Evolutionary conservation across 2,113 vertebrate species (phyloP).

Genomic region (Melanerpes aurifrons): DNA sequence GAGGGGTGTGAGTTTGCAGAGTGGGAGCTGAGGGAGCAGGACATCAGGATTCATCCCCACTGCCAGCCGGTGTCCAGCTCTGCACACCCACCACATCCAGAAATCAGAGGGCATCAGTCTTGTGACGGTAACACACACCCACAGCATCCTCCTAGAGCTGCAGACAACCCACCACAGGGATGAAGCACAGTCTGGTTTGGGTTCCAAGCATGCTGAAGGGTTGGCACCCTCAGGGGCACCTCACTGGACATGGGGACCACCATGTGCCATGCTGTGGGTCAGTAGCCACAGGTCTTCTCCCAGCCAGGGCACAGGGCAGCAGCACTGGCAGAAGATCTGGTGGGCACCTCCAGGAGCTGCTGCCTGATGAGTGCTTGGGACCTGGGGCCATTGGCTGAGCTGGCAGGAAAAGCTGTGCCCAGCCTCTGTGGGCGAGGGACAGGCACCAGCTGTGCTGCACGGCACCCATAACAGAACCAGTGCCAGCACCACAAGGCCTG

Average conservation of each 20-base stretch:
- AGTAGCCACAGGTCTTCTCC: rapidly evolving
- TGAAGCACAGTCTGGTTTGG: not conserved
- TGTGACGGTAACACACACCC: not conserved
- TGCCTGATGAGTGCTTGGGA: not conserved
- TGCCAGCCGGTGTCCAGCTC: too few relatives aligned
- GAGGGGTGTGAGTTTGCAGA: not conserved
- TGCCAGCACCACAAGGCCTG: rapidly evolving
- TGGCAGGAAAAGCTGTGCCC: conserved; percentile 48
- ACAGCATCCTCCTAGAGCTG: not conserved
- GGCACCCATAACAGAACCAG: conserved; percentile 37
- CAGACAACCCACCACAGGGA: not conserved
- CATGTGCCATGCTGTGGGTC: not conserved
- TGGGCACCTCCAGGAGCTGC: not conserved
- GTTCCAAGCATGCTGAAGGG: not conserved
- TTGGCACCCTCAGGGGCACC: too few relatives aligned
- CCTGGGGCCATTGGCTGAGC: not conserved
- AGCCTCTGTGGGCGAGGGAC: not conserved
- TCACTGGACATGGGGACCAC: rapidly evolving
- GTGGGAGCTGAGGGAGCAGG: too few relatives aligned
- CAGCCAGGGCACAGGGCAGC: too few relatives aligned
- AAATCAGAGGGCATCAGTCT: not conserved
- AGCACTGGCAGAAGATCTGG: not conserved
- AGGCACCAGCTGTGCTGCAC: conserved; percentile 15
- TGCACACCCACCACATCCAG: too few relatives aligned
- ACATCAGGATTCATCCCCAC: too few relatives aligned